Conservation (phyloP, 2,113 vertebrate genomes). For the Misgurnus anguillicaudatus region DNA sequence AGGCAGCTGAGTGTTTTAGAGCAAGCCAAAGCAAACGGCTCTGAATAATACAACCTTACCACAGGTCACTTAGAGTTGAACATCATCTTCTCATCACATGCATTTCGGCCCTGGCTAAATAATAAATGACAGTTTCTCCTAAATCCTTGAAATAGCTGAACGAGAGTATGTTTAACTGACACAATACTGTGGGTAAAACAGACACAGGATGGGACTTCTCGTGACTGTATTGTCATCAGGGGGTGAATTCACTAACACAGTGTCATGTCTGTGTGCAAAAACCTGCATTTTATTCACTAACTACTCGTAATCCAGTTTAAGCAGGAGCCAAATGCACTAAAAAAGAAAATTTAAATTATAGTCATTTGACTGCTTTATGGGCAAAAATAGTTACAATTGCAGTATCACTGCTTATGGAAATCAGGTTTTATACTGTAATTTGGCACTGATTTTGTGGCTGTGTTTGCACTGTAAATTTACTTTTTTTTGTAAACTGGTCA, state of each 20-base stretch:
- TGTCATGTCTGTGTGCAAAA: not conserved
- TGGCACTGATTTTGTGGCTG: too few species aligned
- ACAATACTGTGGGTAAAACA: constrained; percentile 65
- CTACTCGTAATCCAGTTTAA: too few species aligned
- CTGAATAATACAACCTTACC: constrained; percentile 70
- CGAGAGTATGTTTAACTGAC: constrained; percentile 72
- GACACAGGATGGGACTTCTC: constrained; percentile 19
- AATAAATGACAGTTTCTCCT: constrained; percentile 71
- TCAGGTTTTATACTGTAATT: too few species aligned
- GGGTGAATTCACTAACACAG: not conserved
- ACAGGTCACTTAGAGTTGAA: constrained; percentile 79
- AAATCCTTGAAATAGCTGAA: constrained; percentile 68
- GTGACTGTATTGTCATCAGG: not conserved
- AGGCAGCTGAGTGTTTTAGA: constrained; percentile 74
- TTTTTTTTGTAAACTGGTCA: too few species aligned
- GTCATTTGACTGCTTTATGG: too few species aligned
- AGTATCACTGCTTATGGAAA: too few species aligned
- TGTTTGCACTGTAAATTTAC: too few species aligned
- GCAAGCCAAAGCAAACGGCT: constrained; percentile 62
- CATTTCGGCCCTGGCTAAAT: constrained; percentile 79
- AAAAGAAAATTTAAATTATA: too few species aligned
- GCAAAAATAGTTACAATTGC: too few species aligned
- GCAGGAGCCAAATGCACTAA: too few species aligned
- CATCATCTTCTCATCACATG: constrained; percentile 83
- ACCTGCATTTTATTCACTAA: too few species aligned